A percentile compares a stretch with the other conserved stretches of the same genome.
Evolutionary conservation across 2,113 vertebrate species (phyloP).

Genomic region (Scophthalmus maximus): DNA sequence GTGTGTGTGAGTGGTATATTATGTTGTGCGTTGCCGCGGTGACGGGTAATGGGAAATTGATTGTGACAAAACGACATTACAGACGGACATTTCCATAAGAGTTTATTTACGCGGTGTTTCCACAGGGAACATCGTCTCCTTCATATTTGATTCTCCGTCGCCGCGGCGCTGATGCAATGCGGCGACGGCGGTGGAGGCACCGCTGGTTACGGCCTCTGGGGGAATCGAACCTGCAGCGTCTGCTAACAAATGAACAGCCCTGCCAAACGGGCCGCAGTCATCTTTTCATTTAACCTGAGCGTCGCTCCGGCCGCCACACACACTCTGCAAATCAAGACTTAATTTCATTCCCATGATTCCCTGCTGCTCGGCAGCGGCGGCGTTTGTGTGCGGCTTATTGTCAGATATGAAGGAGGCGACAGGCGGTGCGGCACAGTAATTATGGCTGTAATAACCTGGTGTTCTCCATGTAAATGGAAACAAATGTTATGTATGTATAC

Average conservation of each 20-base stretch:
- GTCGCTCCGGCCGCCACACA: conserved; percentile 28
- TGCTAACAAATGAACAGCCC: conserved; percentile 76
- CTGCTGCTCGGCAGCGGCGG: conserved; percentile 5
- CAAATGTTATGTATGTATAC: conserved; percentile 52
- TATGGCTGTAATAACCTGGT: conserved; percentile 63
- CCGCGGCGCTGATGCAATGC: conserved; percentile 40
- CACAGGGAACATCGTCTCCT: conserved; percentile 61
- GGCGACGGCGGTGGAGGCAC: neutral
- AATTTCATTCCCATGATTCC: conserved; percentile 73
- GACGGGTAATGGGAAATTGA: conserved; percentile 78
- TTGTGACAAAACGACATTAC: conserved; percentile 76
- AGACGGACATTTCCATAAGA: conserved; percentile 72
- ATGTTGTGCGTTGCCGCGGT: conserved; percentile 47
- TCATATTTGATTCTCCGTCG: conserved; percentile 48
- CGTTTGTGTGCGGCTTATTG: conserved; percentile 55
- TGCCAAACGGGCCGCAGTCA: conserved; percentile 51
- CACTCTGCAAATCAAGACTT: conserved; percentile 55
- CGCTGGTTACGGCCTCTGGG: conserved; percentile 43
- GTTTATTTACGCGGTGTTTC: conserved; percentile 65
- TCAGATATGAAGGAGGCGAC: conserved; percentile 57
- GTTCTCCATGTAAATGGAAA: conserved; percentile 67
- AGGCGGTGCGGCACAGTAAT: conserved; percentile 35
- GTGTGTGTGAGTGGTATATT: conserved; percentile 41
- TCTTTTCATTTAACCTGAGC: conserved; percentile 68
- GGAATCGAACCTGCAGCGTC: conserved; percentile 65